Percentiles rank a stretch among this genome's conserved stretches.
Evolutionary conservation across 2,888 invertebrate species (phyloP).

Genomic region (Ophonus ardosiacus): DNA sequence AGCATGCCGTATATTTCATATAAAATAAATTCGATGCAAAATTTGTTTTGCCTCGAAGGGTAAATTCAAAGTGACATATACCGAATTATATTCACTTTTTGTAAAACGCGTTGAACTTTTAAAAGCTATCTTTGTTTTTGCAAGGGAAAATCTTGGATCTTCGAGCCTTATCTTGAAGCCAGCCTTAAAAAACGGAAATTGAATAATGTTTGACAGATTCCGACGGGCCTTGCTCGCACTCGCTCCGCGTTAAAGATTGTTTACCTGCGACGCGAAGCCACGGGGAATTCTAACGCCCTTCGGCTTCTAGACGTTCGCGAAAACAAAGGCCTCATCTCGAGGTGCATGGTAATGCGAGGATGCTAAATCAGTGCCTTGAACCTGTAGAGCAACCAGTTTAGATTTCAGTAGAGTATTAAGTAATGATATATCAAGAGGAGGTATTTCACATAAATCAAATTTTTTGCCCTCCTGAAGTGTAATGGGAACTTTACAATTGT

Average conservation of each 20-base stretch:
- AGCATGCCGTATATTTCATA: constrained; percentile 1
- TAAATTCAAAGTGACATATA: constrained; percentile 57
- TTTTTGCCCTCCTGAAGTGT: too few relatives aligned
- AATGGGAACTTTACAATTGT: too few relatives aligned
- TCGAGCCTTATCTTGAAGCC: constrained; percentile 35
- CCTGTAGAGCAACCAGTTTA: neutral
- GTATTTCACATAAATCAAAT: too few relatives aligned
- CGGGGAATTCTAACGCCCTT: constrained; percentile 21
- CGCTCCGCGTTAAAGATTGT: constrained; percentile 50
- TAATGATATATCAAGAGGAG: too few relatives aligned
- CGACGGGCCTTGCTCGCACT: neutral
- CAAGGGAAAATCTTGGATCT: constrained; percentile 42
- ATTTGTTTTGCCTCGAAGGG: constrained; percentile 12
- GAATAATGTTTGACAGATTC: constrained; percentile 62
- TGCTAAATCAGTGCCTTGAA: constrained; percentile 16
- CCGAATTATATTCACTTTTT: constrained; percentile 53
- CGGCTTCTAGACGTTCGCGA: constrained; percentile 4
- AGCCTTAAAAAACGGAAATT: constrained; percentile 59
- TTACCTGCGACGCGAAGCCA: constrained; percentile 53
- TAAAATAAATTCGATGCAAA: constrained; percentile 46
- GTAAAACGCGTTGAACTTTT: constrained; percentile 45
- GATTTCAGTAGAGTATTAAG: too few relatives aligned
- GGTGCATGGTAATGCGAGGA: neutral
- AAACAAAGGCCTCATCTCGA: neutral
- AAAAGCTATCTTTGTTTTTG: constrained; percentile 58